A percentile compares a stretch with the other conserved stretches of the same genome.
Evolutionary conservation across 1,140 invertebrate genomes (phyloP).

Genomic region (Plutomurus gul): DNA sequence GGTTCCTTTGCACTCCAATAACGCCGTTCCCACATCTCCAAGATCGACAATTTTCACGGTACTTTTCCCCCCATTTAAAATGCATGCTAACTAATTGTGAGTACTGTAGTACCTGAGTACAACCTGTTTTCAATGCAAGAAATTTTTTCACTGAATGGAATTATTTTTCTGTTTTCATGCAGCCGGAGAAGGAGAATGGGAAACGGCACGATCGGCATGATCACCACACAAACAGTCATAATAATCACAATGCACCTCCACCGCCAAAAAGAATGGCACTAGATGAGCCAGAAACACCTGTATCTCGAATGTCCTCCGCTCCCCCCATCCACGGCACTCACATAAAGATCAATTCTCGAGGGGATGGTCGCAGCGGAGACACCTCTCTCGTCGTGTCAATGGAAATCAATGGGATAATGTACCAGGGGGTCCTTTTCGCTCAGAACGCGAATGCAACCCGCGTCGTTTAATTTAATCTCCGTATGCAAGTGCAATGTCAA

Average conservation of each 20-base stretch:
- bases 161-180: neutral
- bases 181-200: conserved; percentile 62
- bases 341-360: conserved; percentile 87
- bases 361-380: conserved; percentile 71
- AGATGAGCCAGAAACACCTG: conserved; percentile 60
- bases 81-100: neutral
- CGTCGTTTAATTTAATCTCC: conserved; percentile 16
- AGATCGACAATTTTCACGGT: conserved; percentile 41
- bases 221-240: conserved; percentile 55
- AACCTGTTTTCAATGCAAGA: neutral
- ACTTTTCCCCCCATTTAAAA: too few species aligned
- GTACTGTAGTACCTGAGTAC: neutral
- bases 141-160: neutral
- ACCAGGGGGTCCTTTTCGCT: conserved; percentile 85
- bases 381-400: conserved; percentile 91
- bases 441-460: conserved; percentile 58
- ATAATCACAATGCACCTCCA: conserved; percentile 50
- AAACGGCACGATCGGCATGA: conserved; percentile 65
- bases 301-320: conserved; percentile 52
- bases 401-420: conserved; percentile 92
- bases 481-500: conserved; percentile 2
- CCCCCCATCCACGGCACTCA: conserved; percentile 66
- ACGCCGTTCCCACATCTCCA: conserved; percentile 38
- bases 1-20: conserved; percentile 31
- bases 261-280: conserved; percentile 59